These are phyloP conservation scores for Phalacrocorax carbo DNA, from an alignment of 2,113 vertebrate genomes.

Conservation along the genomic window DNA sequence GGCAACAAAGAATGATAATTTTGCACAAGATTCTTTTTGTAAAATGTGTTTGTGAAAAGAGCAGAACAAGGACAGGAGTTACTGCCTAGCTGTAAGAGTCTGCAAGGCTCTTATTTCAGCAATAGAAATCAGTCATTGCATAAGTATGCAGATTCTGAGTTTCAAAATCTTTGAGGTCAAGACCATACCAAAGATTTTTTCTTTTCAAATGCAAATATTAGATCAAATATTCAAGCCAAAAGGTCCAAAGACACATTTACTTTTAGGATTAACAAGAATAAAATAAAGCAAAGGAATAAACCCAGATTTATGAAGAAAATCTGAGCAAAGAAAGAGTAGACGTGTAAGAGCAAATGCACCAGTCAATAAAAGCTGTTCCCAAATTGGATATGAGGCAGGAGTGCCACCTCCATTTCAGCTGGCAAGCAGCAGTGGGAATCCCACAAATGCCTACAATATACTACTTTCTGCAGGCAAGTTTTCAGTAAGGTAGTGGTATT, in stretches of 20 bases:
- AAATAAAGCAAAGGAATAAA: constrained; percentile 47
- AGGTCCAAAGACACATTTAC: constrained; percentile 28
- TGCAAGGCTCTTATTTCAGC: neutral
- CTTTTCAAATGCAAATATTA: constrained; percentile 58
- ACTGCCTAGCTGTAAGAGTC: neutral
- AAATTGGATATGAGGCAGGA: neutral
- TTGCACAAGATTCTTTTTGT: neutral
- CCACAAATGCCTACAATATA: neutral
- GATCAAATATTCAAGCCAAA: constrained; percentile 50
- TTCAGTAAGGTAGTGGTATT: neutral
- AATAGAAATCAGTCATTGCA: constrained; percentile 13
- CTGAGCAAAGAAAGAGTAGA: neutral
- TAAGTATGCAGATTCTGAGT: constrained; percentile 50
- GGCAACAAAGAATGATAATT: neutral
- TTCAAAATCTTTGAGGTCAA: constrained; percentile 69
- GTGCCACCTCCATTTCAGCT: neutral
- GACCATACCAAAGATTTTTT: constrained; percentile 46
- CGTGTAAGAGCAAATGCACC: constrained; percentile 3
- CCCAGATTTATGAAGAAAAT: neutral
- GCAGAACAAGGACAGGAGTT: neutral
- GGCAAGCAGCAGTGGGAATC: neutral
- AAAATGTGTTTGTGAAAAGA: neutral
- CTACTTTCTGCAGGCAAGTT: neutral
- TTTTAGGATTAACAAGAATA: constrained; percentile 56
- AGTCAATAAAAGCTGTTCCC: neutral